phyloP scores from a whole-genome alignment of 2,113 vertebrate species.

The Indicator maculatus region DNA sequence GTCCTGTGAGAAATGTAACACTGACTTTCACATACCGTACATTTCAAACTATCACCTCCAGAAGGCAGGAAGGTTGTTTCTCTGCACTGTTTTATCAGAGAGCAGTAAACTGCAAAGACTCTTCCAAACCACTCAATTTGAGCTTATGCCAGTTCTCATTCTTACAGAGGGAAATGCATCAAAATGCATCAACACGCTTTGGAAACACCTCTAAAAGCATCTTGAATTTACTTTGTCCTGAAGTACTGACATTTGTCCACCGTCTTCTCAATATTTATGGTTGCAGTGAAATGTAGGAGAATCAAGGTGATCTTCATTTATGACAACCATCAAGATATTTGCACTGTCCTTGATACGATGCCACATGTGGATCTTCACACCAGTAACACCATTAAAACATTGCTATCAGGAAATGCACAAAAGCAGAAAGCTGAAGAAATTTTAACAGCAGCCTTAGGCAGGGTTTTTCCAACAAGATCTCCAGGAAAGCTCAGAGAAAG shows the following conservation, averaged over 20 bases:
- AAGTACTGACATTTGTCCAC: not conserved
- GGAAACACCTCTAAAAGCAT: not conserved
- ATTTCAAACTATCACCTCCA: not conserved
- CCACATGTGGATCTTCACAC: not conserved
- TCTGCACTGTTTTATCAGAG: not conserved
- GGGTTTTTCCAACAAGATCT: not conserved
- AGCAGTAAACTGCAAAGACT: not conserved
- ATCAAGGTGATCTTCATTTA: not conserved
- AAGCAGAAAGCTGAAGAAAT: not conserved
- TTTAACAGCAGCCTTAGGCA: not conserved
- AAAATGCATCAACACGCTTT: conserved; percentile 25
- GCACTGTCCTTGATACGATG: not conserved
- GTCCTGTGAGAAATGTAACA: not conserved
- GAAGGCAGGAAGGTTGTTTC: not conserved
- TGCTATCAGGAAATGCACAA: not conserved
- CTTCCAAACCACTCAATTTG: not conserved
- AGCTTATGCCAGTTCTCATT: not conserved
- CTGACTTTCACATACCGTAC: not conserved
- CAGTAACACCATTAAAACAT: not conserved
- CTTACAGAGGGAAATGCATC: not conserved
- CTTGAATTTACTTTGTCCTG: not conserved
- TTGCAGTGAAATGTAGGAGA: not conserved
- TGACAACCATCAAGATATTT: not conserved
- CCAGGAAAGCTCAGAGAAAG: not conserved
- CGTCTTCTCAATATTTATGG: not conserved